These are phyloP conservation scores for Pelusios castaneus DNA, from an alignment of 2,113 vertebrate genomes.

Conservation along the genomic window DNA sequence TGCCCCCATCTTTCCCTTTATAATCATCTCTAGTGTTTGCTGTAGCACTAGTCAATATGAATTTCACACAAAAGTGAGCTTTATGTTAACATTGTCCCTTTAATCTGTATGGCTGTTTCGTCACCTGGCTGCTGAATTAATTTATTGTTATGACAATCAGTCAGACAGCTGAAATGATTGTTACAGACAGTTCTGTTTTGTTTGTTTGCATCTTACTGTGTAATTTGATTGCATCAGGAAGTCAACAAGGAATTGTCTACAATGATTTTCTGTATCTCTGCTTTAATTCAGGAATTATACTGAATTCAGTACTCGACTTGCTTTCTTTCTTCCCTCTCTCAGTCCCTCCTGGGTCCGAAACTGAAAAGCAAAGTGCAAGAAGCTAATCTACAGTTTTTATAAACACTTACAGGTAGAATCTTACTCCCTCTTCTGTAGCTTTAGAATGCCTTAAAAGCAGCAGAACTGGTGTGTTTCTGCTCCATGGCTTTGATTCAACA, in stretches of 20 bases:
- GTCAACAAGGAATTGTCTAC: neutral
- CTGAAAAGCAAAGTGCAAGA: neutral
- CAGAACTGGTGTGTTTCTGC: neutral
- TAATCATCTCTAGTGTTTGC: neutral
- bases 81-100: neutral
- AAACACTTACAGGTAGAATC: neutral
- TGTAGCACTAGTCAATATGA: neutral
- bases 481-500: neutral
- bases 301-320: neutral
- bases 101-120: neutral
- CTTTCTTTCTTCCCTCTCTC: neutral
- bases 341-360: neutral
- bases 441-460: neutral
- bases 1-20: neutral
- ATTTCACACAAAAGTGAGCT: neutral
- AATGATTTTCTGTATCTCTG: neutral
- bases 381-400: neutral
- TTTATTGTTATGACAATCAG: neutral
- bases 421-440: neutral
- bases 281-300: neutral
- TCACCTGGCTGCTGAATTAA: neutral
- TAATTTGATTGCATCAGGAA: neutral
- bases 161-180: neutral
- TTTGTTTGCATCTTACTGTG: neutral
- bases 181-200: neutral